phyloP scores from a whole-genome alignment of 2,113 vertebrate genomes.

The Reinhardtius hippoglossoides region DNA sequence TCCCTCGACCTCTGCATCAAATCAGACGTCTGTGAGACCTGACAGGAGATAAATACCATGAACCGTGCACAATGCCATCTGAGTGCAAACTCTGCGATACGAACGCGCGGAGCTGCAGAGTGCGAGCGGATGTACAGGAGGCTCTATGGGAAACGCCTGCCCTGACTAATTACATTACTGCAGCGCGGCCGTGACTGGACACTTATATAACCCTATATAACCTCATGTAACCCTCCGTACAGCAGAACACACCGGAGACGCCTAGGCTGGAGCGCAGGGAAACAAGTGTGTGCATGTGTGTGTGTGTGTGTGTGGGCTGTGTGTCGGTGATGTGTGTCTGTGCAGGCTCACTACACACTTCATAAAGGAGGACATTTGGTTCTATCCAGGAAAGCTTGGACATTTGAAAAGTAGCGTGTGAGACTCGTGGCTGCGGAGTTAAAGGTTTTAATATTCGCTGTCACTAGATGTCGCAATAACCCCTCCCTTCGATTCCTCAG shows the following conservation, averaged over 20 bases:
- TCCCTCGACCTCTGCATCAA: neutral
- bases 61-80: neutral
- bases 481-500: too few species aligned
- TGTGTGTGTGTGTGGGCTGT: neutral
- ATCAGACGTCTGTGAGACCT: neutral
- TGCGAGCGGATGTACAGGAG: constrained; percentile 34
- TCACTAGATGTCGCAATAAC: too few species aligned
- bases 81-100: neutral
- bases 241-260: constrained; percentile 40
- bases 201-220: constrained; percentile 73
- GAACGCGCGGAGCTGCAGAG: constrained; percentile 10
- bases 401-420: too few species aligned
- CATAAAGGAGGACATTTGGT: neutral
- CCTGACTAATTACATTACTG: constrained; percentile 73
- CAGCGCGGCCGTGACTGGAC: constrained; percentile 60
- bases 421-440: too few species aligned
- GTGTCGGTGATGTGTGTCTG: constrained; percentile 4
- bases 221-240: constrained; percentile 51
- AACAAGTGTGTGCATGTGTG: constrained; percentile 17
- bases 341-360: too few species aligned
- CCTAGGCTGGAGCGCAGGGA: constrained; percentile 27
- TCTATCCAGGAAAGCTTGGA: neutral
- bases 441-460: too few species aligned
- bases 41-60: neutral
- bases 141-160: constrained; percentile 62